Evolutionary conservation across 2,888 invertebrate genomes (phyloP), one percentile per base, ranked within the genome.

Genomic region (Uloborus plumipes): DNA sequence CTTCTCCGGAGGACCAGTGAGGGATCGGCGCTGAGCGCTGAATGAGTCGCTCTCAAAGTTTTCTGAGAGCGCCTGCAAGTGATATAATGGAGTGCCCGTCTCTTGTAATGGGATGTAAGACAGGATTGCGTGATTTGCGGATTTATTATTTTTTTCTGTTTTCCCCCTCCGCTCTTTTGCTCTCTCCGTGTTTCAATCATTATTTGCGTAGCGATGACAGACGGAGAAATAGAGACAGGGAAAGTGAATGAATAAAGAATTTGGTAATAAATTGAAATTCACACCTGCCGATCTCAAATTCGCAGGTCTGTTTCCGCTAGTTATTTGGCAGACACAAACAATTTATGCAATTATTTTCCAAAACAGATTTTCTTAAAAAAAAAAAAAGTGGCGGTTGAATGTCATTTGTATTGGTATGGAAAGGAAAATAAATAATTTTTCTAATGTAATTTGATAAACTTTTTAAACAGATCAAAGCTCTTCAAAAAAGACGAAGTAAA

Each of bases 81-180:
- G 73, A 67, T 51, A 70, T 74, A 80, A 80, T 80, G 66, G 64
- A 74, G 69, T 80, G 61, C 55, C 61, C 50, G 50, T 61, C 49
- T 64, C 74, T 69, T 80, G 72, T 79, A 73, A 79, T 67, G 73
- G 73, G 73, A 71, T 79, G 80, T 80, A 61, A 51, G 62, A 80
- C 80, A 80, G 51, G 64, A 69, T 64, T 80, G 26, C 51, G 80
- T 80, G 80, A 74, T 74, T 74, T 73, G 80, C 22, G 69, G 58
- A 62, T 53, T 74, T 74, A 64, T 80, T 64, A 55, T 67, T 55
- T 50, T 13, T 58, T 20, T 58, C n/a, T 61, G 20, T 49, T 59
- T 64, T 72, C 39, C n/a, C 20, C 22, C 53, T 26, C 18, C 53
- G 16, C 53, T 26, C 69, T 65, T 53, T 70, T 69, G 11, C 15